Evolutionary conservation across 2,797 vertebrate genomes (phyloP).

Genomic region (Pelochelys cantorii): DNA sequence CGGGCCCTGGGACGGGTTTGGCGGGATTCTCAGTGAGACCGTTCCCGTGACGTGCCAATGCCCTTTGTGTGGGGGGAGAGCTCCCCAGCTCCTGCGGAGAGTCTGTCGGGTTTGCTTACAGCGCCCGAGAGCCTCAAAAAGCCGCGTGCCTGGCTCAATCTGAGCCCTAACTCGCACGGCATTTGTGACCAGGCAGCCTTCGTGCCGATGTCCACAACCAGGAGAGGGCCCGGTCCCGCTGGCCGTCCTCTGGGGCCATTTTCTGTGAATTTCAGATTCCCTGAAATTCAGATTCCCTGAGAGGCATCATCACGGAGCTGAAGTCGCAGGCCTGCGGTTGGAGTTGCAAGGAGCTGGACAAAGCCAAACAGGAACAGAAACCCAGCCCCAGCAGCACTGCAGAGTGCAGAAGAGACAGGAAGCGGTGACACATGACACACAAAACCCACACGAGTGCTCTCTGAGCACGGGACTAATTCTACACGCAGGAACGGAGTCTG

Average conservation of each 20-base stretch:
- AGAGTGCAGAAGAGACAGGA: not conserved
- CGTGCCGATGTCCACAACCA: not conserved
- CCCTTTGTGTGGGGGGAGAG: too few species aligned
- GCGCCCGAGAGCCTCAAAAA: not conserved
- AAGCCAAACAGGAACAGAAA: conserved; percentile 58
- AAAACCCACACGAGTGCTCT: not conserved
- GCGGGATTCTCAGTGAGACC: not conserved
- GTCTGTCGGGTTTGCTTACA: not conserved
- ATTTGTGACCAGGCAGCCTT: not conserved
- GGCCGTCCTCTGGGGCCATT: not conserved
- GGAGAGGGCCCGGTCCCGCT: not conserved
- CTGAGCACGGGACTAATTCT: not conserved
- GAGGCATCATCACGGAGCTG: conserved; percentile 43
- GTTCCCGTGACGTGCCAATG: not conserved
- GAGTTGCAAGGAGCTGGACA: conserved; percentile 54
- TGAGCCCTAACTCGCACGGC: not conserved
- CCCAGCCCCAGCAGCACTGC: not conserved
- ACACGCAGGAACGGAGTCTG: not conserved
- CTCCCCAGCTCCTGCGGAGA: not conserved
- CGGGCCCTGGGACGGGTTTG: not conserved
- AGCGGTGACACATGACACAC: not conserved
- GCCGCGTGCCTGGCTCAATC: not conserved
- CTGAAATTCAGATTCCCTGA: not conserved
- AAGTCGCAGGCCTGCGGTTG: conserved; percentile 55
- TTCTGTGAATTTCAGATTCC: not conserved